phyloP scores from a whole-genome alignment of 2,113 vertebrate genomes.

The Campylorhamphus procurvoides region DNA sequence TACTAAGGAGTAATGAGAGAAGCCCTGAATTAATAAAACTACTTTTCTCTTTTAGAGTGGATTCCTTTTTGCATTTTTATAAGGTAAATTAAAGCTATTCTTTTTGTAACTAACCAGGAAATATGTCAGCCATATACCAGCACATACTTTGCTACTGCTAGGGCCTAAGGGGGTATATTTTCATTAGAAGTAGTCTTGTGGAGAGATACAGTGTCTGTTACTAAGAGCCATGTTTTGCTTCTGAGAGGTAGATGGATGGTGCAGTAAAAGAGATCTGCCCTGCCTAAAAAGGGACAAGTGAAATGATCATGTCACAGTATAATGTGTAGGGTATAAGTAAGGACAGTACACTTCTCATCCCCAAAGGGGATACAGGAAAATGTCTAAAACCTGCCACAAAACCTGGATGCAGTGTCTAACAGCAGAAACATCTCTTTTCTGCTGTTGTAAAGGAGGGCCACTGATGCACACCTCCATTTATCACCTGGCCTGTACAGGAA shows the following conservation, averaged over 20 bases:
- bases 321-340: neutral
- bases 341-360: neutral
- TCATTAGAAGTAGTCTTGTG: neutral
- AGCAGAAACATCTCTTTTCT: neutral
- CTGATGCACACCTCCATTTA: neutral
- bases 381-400: neutral
- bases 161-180: neutral
- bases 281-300: neutral
- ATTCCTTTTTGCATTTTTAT: neutral
- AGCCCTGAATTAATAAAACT: neutral
- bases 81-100: neutral
- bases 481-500: neutral
- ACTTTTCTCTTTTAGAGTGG: neutral
- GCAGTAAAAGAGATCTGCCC: neutral
- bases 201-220: neutral
- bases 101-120: neutral
- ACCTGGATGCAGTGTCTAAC: neutral
- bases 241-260: neutral
- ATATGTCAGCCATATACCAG: neutral
- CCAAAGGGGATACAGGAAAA: neutral
- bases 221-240: neutral
- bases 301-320: neutral
- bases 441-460: neutral
- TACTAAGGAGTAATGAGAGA: neutral
- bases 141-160: neutral